Evolutionary conservation across 1,140 invertebrate species (phyloP).

Genomic region (Trichomalopsis sarcophagae): DNA sequence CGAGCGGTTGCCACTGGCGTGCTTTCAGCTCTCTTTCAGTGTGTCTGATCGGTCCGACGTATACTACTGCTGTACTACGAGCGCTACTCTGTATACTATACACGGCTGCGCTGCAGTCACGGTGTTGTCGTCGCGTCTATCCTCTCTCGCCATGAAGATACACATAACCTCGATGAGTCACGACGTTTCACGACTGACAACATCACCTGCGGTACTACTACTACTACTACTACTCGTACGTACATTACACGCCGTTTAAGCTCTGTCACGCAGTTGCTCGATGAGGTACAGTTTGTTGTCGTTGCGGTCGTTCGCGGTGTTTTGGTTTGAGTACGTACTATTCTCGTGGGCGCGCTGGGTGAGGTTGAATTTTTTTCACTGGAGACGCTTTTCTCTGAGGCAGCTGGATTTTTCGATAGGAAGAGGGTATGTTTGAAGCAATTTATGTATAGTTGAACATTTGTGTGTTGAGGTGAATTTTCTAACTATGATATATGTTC

Average conservation of each 20-base stretch:
- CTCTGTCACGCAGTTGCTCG: neutral
- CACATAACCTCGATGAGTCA: conserved; percentile 43
- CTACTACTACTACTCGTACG: too few relatives aligned
- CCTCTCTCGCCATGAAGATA: conserved; percentile 57
- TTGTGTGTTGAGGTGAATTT: too few relatives aligned
- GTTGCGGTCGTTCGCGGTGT: neutral
- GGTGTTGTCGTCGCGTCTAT: conserved; percentile 46
- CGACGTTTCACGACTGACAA: neutral
- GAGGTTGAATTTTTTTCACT: too few relatives aligned
- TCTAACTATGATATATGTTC: too few relatives aligned
- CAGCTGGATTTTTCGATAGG: too few relatives aligned
- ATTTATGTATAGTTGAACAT: too few relatives aligned
- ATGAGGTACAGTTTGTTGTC: neutral
- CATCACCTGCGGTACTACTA: neutral
- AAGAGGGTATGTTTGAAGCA: too few relatives aligned
- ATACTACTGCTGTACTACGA: neutral
- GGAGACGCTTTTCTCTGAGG: too few relatives aligned
- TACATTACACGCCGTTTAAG: neutral
- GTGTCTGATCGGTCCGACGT: neutral
- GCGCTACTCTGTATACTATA: neutral
- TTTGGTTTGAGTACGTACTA: neutral
- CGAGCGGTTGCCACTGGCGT: conserved; percentile 59
- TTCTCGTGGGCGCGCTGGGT: too few relatives aligned
- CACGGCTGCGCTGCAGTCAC: conserved; percentile 51
- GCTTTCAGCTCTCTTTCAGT: neutral